These are phyloP conservation scores for Clistopyga incitator DNA, from an alignment of 2,888 invertebrate species.

Conservation along the genomic window DNA sequence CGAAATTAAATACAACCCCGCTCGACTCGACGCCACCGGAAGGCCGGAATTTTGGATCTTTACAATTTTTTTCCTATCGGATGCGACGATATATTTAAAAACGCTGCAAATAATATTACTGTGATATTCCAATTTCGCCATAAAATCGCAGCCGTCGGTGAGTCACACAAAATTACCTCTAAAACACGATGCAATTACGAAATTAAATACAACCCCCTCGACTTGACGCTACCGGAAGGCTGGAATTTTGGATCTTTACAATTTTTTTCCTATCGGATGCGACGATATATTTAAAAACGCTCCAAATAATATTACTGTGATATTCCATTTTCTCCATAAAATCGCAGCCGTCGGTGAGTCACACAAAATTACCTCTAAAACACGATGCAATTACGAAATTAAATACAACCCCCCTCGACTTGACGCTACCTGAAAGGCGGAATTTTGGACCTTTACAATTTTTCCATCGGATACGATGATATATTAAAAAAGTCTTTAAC, in stretches of 20 bases:
- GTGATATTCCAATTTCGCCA: too few species aligned
- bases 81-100: neutral
- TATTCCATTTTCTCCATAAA: too few species aligned
- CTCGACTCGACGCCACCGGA: constrained; percentile 21
- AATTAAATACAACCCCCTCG: constrained; percentile 68
- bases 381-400: constrained; percentile 72
- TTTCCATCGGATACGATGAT: neutral
- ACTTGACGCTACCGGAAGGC: constrained; percentile 10
- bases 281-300: neutral
- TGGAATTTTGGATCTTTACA: constrained; percentile 30
- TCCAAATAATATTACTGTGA: too few species aligned
- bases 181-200: constrained; percentile 72
- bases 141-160: too few species aligned
- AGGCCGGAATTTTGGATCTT: constrained; percentile 19
- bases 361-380: constrained; percentile 69
- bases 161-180: too few species aligned
- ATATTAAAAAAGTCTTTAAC: neutral
- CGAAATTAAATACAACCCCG: constrained; percentile 70
- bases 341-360: too few species aligned
- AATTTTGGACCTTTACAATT: constrained; percentile 28
- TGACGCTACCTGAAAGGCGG: constrained; percentile 7
- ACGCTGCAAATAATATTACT: too few species aligned
- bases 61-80: constrained; percentile 6
- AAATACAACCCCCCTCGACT: constrained; percentile 61
- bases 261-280: neutral